Conservation (phyloP, 2,113 vertebrate species). For the Pollimyrus isidori region DNA sequence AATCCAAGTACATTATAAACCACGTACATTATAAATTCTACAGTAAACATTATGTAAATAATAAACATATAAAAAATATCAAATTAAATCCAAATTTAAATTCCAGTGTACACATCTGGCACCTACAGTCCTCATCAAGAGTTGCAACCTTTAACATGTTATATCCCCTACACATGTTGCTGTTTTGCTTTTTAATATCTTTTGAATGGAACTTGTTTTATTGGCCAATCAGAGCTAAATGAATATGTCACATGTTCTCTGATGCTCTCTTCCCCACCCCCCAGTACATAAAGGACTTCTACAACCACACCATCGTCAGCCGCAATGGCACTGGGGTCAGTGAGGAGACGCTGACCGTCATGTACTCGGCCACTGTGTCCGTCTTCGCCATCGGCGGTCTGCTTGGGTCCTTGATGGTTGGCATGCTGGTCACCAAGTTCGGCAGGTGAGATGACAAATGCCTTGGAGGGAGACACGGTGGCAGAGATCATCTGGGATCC, state of each 20-base stretch:
- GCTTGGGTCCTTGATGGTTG: conserved; percentile 73
- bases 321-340: conserved; percentile 63
- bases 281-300: conserved; percentile 83
- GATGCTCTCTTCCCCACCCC: background rate
- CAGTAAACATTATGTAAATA: no score
- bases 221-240: background rate
- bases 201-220: background rate
- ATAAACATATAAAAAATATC: no score
- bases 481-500: background rate
- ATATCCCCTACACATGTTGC: background rate
- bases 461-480: background rate
- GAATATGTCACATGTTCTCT: background rate
- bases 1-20: no score
- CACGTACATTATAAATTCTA: no score
- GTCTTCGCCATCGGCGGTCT: conserved; percentile 78
- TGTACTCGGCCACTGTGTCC: conserved; percentile 82
- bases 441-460: conserved; percentile 64
- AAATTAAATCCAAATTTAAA: no score
- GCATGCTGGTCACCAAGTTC: conserved; percentile 67
- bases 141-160: background rate
- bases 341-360: conserved; percentile 61
- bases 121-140: background rate
- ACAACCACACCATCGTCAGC: conserved; percentile 65
- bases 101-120: no score
- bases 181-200: background rate